Evolutionary conservation across 2,888 invertebrate species (phyloP).

Genomic region (Zele albiditarsus): DNA sequence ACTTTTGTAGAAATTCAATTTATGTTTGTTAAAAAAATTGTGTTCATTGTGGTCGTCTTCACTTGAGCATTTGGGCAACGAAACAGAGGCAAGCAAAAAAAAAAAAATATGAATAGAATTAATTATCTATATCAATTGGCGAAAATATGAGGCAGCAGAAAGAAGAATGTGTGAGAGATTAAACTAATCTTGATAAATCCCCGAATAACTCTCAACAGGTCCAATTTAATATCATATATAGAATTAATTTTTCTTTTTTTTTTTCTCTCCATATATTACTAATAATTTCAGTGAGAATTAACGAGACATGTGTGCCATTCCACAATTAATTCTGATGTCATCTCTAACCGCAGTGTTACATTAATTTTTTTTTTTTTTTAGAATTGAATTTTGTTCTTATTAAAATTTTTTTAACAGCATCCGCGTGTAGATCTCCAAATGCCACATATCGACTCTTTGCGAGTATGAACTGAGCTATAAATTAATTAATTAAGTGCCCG

Average conservation of each 20-base stretch:
- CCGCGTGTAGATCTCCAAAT: conserved; percentile 8
- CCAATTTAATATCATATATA: not conserved
- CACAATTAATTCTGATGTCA: conserved; percentile 8
- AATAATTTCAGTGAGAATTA: not conserved
- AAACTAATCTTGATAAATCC: not conserved
- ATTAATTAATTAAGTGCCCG: conserved; percentile 21
- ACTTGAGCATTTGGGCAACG: conserved; percentile 22
- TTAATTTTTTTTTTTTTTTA: not conserved
- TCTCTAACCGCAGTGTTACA: not conserved
- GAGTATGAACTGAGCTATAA: not conserved
- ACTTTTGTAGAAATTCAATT: not conserved
- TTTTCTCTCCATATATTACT: not conserved
- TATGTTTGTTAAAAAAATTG: not conserved
- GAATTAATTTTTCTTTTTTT: not conserved
- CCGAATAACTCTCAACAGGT: not conserved
- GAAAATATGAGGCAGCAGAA: not conserved
- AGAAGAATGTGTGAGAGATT: not conserved
- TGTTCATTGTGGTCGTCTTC: conserved; percentile 26
- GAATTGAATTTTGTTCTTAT: not conserved
- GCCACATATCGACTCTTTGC: not conserved
- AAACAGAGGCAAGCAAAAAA: conserved; percentile 34
- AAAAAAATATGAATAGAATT: not conserved
- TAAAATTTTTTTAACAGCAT: conserved; percentile 36
- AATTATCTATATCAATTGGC: conserved; percentile 8
- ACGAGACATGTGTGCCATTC: not conserved